These are phyloP conservation scores for Poeciliopsis retropinna DNA, from an alignment of 2,113 vertebrate species.

Conservation along the genomic window DNA sequence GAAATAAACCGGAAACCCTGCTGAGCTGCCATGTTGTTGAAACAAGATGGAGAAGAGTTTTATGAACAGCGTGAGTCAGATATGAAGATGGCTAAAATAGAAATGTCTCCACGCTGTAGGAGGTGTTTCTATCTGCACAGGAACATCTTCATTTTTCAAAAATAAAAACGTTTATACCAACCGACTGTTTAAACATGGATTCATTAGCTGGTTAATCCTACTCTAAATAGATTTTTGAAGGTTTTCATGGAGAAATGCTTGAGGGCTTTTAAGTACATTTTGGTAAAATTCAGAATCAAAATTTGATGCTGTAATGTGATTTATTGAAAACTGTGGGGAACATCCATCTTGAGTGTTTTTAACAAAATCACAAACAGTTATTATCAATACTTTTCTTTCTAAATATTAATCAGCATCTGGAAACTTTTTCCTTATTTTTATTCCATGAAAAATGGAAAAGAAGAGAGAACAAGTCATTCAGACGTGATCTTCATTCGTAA, in stretches of 20 bases:
- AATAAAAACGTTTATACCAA: not conserved
- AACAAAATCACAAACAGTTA: too few relatives aligned
- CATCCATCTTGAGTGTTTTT: too few relatives aligned
- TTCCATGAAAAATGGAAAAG: too few relatives aligned
- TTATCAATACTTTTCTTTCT: too few relatives aligned
- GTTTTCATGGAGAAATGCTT: not conserved
- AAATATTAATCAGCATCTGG: too few relatives aligned
- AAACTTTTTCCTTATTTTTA: too few relatives aligned
- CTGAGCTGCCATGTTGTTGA: slow-evolving; percentile 26
- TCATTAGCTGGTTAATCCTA: not conserved
- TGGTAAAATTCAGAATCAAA: too few relatives aligned
- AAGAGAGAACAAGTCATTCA: too few relatives aligned
- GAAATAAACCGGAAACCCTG: slow-evolving; percentile 5
- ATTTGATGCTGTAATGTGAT: too few relatives aligned
- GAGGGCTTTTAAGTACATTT: not conserved
- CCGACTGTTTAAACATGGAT: not conserved
- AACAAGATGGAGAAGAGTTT: slow-evolving; percentile 45
- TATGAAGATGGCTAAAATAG: slow-evolving; percentile 25
- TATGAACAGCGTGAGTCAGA: slow-evolving; percentile 45
- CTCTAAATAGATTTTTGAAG: not conserved
- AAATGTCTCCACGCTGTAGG: slow-evolving; percentile 30
- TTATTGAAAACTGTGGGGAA: too few relatives aligned
- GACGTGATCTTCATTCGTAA: not conserved
- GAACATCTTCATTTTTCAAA: not conserved
- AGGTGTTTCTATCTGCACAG: slow-evolving; percentile 1